Evolutionary conservation across 1,140 invertebrate species (phyloP), one percentile per base, ranked within the genome.

Genomic region (Ganaspis sp.): DNA sequence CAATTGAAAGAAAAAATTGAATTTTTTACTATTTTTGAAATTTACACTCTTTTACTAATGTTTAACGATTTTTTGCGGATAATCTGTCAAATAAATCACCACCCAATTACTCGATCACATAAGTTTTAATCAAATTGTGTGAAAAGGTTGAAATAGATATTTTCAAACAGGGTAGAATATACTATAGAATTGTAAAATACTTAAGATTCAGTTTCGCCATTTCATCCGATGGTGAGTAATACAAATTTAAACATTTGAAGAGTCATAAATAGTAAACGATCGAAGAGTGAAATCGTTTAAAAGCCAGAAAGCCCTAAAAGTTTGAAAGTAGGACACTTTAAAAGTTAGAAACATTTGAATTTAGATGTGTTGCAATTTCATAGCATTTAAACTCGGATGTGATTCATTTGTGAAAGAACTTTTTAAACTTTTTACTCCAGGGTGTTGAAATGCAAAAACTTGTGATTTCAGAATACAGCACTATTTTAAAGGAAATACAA

Each of bases 341-440:
- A 49, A 49, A 49, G 45, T 49, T 49, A 49, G 45, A 49, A 49
- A 49, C 45, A 49, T 49, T 49, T 49, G 17, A 49, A n/a, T 49
- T 49, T 49, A 49, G 45, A 49, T 49, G 45, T 49, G 45, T 49
- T 49, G 45, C 45, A 49, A 49, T 49, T 49, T 49, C 45, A 49
- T 49, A 17, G 45, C 45, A 17, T 49, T 49, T 49, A 49, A 49
- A 49, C n/a, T 49, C 17, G 8, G 45, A 49, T 49, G n/a, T 49
- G 45, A 49, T 49, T 49, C 17, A 49, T 49, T 49, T 49, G 45
- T 49, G 45, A n/a, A 6, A n/a, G 17, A 49, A 49, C 45, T 49
- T 49, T n/a, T 49, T 49, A 17, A 49, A 15, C 45, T 49, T 49
- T 49, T n/a, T 49, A 3, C 5, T 49, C 15, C 6, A 49, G 4